Evolutionary conservation across 2,888 invertebrate genomes (phyloP).

Genomic region (Plutella xylostella): DNA sequence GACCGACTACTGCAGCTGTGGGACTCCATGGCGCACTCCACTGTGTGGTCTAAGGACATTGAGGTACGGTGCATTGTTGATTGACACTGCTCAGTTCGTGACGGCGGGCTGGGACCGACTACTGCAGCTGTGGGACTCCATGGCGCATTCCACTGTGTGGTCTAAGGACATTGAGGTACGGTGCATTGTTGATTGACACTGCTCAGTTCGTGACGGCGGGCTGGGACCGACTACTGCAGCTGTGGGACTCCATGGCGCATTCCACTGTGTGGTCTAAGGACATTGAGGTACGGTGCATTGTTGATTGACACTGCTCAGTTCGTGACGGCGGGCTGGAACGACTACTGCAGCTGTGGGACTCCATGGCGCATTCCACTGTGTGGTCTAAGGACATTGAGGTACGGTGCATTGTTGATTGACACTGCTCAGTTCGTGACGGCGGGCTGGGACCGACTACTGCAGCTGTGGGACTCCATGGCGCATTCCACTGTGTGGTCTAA

Average conservation of each 20-base stretch:
- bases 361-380: constrained; percentile 85
- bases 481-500: constrained; percentile 92
- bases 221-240: constrained; percentile 81
- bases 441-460: constrained; percentile 82
- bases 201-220: constrained; percentile 90
- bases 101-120: constrained; percentile 85
- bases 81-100: constrained; percentile 77
- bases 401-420: no score
- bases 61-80: constrained; percentile 57
- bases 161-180: constrained; percentile 86
- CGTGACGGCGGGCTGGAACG: constrained; percentile 86
- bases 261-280: constrained; percentile 93
- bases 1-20: constrained; percentile 86
- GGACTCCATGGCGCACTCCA: constrained; percentile 88
- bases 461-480: constrained; percentile 90
- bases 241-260: constrained; percentile 92
- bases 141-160: constrained; percentile 90
- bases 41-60: constrained; percentile 92
- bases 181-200: no score
- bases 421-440: constrained; percentile 91
- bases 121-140: constrained; percentile 89
- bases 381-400: constrained; percentile 93
- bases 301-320: no score
- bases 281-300: constrained; percentile 75
- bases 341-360: constrained; percentile 89